Percentiles rank a stretch among this genome's conserved stretches.
These are phyloP conservation scores for Ctenosaura bakeri DNA, from an alignment of 2,797 vertebrate species.

Conservation along the genomic window DNA sequence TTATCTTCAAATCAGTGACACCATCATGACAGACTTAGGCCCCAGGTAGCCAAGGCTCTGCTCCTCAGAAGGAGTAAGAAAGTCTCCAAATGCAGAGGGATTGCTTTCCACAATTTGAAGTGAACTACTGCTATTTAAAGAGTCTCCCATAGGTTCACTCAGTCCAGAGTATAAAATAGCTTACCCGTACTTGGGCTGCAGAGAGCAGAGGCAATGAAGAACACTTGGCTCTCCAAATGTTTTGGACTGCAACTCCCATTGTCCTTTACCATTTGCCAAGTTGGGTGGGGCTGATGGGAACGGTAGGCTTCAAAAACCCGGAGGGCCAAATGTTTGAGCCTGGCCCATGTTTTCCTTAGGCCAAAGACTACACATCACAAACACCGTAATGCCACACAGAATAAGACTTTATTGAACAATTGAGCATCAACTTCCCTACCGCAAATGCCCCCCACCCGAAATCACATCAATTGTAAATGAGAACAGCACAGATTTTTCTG, in stretches of 20 bases:
- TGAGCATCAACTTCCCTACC: neutral
- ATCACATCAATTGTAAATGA: neutral
- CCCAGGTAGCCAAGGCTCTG: too few relatives aligned
- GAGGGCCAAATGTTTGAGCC: too few relatives aligned
- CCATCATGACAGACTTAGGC: too few relatives aligned
- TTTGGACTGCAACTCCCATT: neutral
- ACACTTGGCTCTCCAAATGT: neutral
- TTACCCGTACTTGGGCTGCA: neutral
- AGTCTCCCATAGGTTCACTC: neutral
- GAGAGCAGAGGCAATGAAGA: neutral
- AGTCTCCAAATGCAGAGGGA: too few relatives aligned
- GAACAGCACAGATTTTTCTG: slow-evolving; percentile 2
- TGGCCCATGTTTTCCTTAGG: neutral
- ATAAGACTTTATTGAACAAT: slow-evolving; percentile 19
- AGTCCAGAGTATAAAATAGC: neutral
- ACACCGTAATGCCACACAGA: neutral
- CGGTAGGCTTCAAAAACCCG: neutral
- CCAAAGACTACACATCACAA: neutral
- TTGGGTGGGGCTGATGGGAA: neutral
- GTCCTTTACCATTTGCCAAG: neutral
- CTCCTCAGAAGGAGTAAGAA: too few relatives aligned
- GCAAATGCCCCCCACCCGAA: neutral
- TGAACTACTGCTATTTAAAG: neutral
- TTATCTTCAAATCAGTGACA: too few relatives aligned
- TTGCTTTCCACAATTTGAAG: too few relatives aligned